These are phyloP conservation scores for cattle (Bos taurus) DNA, from an alignment of 2,113 vertebrate genomes.

Conservation along the genomic window ARS-UCD2.0 NC_037345.1:30595501-30596000, in stretches of 20 bases:
- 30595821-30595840: fast-evolving
- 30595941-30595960: neutral
- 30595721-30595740: neutral
- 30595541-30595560: neutral
- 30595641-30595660: neutral
- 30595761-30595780: neutral
- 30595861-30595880: neutral
- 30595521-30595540: neutral
- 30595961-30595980: neutral
- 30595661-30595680: neutral
- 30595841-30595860: neutral
- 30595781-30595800: neutral
- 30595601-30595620: neutral
- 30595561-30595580: neutral
- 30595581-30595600: neutral
- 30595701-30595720: neutral
- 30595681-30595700: neutral
- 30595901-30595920: neutral
- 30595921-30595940: neutral
- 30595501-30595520: neutral
- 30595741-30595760: neutral
- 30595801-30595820: neutral
- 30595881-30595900: no score
- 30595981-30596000: neutral
- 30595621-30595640: neutral